Conservation (phyloP, 2,113 vertebrate species). For the Indicator maculatus region DNA sequence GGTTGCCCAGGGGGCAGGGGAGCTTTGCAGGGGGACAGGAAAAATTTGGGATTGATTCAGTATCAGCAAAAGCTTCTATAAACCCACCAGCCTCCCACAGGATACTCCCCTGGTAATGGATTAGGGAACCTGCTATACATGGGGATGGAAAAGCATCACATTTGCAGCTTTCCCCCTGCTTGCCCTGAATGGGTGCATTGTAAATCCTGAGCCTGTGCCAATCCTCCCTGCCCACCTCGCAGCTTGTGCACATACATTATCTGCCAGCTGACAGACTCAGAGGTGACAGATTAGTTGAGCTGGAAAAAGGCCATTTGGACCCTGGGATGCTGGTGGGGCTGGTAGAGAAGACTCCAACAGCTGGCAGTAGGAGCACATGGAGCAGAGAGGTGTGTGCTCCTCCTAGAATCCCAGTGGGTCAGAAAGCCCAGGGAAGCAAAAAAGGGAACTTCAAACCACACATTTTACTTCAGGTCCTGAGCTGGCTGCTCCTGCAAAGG, state of each 20-base stretch:
- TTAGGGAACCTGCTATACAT: not conserved
- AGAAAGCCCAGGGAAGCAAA: not conserved
- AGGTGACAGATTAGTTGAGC: slow-evolving; percentile 32
- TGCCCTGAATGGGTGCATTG: not conserved
- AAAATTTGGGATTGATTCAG: not conserved
- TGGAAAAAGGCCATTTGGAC: slow-evolving; percentile 60
- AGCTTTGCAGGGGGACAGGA: not conserved
- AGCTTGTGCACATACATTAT: not conserved
- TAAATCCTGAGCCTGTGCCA: not conserved
- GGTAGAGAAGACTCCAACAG: not conserved
- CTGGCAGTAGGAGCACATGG: rapidly evolving
- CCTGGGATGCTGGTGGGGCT: not conserved
- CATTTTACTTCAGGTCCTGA: not conserved
- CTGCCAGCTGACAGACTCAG: slow-evolving; percentile 40
- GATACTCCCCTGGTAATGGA: not conserved
- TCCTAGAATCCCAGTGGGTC: not conserved
- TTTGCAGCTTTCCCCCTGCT: not conserved
- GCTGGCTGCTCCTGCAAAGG: not conserved
- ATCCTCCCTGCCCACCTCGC: not conserved
- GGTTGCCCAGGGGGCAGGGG: not conserved
- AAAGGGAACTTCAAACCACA: not conserved
- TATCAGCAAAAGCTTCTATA: not conserved
- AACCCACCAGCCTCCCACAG: not conserved
- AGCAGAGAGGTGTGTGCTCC: not conserved
- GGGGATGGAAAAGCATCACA: not conserved